Evolutionary conservation across 2,797 vertebrate genomes (phyloP), one percentile per base, ranked within the genome.

Genomic region (Leontopithecus rosalia): DNA sequence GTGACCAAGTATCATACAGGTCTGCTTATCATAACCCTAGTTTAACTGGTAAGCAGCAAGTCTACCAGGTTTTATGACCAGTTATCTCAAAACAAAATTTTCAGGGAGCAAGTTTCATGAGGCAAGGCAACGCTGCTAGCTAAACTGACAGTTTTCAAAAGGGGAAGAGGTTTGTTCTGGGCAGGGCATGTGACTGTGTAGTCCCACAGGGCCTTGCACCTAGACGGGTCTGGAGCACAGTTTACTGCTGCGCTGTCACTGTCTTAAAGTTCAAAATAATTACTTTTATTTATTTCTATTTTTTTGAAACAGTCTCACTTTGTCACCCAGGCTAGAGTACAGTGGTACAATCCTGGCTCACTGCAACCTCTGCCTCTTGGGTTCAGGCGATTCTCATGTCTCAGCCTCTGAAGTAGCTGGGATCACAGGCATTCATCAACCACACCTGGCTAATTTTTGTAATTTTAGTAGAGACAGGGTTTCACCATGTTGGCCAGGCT

Each of bases 211-310:
- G 33, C 13, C 30, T 9, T 1, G 1, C 9, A 28, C 28, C 57
- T 12, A 28, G 39, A n/a, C 80, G 41, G 36, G 28, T 36, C 43
- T 2, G 0, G 0, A 0, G 0, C n/a, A 36, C 39, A 5, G n/a
- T 15, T 89, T 48, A 46, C 4, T 39, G 24, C 26, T 64, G 30
- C 52, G n/a, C 22, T 22, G 55, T 52, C 24, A 1, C 22, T 26
- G 30, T 61, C 81, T 50, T 87, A 46, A 87, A 76, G 86, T 58
- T 88, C 41, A 26, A 5, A 33, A 73, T 46, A 30, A 3, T 24
- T 58, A 84, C 19, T 33, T 64, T 64, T 33, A 33, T 64, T 17
- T n/a, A 19, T 67, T 67, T 67, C 33, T n/a, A 12, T 12, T 26
- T 67, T 67, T 67, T n/a, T 67, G 64, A 67, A 33, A n/a, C 64